Evolutionary conservation across 1,140 invertebrate species (phyloP).

Genomic region (Gryllus bimaculatus): DNA sequence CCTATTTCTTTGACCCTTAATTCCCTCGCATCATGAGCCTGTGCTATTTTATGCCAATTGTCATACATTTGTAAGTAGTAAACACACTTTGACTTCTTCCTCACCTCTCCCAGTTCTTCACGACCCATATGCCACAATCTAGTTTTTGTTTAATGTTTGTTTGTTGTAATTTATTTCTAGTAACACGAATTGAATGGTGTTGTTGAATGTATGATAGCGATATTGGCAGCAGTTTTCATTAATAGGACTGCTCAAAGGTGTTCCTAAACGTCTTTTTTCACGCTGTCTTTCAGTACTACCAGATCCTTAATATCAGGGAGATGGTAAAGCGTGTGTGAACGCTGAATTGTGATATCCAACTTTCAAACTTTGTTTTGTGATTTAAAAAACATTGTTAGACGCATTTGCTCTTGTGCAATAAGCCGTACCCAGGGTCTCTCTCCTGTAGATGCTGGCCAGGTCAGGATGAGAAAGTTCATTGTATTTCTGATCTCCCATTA

Average conservation of each 20-base stretch:
- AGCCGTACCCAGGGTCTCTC: neutral
- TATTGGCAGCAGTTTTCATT: neutral
- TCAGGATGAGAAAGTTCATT: neutral
- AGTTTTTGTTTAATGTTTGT: neutral
- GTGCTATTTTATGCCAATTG: too few species aligned
- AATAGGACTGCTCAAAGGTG: neutral
- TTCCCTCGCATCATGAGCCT: too few species aligned
- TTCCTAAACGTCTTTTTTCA: neutral
- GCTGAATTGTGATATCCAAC: neutral
- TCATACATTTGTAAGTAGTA: too few species aligned
- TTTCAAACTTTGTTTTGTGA: neutral
- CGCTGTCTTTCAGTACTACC: neutral
- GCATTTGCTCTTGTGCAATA: slow-evolving; percentile 1
- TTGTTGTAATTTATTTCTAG: neutral
- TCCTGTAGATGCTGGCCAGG: neutral
- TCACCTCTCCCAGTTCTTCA: neutral
- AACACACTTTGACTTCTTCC: neutral
- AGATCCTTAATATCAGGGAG: neutral
- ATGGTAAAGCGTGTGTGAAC: neutral
- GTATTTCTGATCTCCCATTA: neutral
- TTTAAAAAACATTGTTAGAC: neutral
- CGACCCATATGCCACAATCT: neutral
- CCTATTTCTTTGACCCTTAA: too few species aligned
- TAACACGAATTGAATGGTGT: neutral
- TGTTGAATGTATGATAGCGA: neutral